Percentiles rank a stretch among this genome's conserved stretches.
Evolutionary conservation across 2,113 vertebrate genomes (phyloP).

Genomic region (Ictalurus furcatus): DNA sequence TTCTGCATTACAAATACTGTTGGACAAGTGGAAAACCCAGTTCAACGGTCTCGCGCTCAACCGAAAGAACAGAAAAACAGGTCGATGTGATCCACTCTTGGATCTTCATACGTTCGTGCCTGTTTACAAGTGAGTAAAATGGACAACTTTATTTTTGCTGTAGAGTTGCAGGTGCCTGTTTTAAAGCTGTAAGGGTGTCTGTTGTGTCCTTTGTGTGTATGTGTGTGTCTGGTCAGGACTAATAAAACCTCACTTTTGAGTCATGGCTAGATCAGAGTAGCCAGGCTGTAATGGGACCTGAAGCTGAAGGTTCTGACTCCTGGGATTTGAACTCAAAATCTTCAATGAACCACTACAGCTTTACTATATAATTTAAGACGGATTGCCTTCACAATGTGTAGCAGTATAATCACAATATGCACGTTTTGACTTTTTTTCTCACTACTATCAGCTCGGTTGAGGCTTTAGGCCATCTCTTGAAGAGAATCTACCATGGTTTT

Average conservation of each 20-base stretch:
- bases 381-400: background rate
- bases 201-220: background rate
- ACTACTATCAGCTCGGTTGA: background rate
- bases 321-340: background rate
- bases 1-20: background rate
- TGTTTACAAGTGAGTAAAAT: background rate
- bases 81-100: conserved; percentile 50
- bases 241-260: conserved; percentile 70
- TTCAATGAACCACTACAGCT: background rate
- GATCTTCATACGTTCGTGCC: background rate
- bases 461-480: background rate
- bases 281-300: background rate
- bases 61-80: conserved; percentile 53
- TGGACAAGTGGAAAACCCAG: conserved; percentile 60
- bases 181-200: background rate
- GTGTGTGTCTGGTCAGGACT: conserved; percentile 59
- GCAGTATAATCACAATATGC: background rate
- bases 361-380: background rate
- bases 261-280: background rate
- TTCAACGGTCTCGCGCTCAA: conserved; percentile 63
- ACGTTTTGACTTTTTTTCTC: background rate
- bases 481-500: background rate
- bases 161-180: background rate
- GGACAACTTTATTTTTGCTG: conserved; percentile 1
- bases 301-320: background rate